Evolutionary conservation across 2,797 vertebrate genomes (phyloP), one percentile per base, ranked within the genome.

Genomic region (Lacerta bilineata): DNA sequence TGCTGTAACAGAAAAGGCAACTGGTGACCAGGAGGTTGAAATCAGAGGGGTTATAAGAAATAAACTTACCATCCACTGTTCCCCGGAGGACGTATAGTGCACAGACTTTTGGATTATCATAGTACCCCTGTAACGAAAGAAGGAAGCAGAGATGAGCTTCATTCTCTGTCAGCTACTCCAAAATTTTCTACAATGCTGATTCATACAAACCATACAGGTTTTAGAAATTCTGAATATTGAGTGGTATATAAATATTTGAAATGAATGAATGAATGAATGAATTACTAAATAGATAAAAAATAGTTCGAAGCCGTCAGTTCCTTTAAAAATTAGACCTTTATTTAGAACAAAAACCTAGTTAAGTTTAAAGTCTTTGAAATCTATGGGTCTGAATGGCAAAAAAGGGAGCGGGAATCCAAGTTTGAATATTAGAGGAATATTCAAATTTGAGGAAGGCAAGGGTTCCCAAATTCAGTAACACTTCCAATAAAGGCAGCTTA

Each of bases 81-180:
- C 99, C 99, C 93, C 99, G 98, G 97, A 99, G 98, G 87, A 99
- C 98, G 75, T 99, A 99, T 17, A 99, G 97, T 20, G 98, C 99
- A 92, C 99, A 99, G 92, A 99, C 96, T 96, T 99, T 99, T 0
- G 99, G 99, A 97, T 99, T 99, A 97, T 99, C 99, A 93, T 99
- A 99, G 95, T 99, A 99, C 96, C 99, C 99, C 99, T 99, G 95
- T 69, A 74, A 36, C 17, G 36, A 74, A 36, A 33, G 36, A 55
- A 20, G 64, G 83, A 85, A 74, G 15, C 20, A 71, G 50, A 84
- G 10, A 1, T 46, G 2, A 61, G 23, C 8, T 46, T 64, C 18
- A 36, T 64, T 4, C 3, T 5, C 33, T 27, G 75, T 25, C 77
- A 39, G 27, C 13, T 15, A 66, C 61, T 64, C 61, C 18, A 23